Percentiles rank a stretch among this genome's conserved stretches.
phyloP scores from a whole-genome alignment of 2,113 vertebrate genomes.

The Dolichotis patagonum region DNA sequence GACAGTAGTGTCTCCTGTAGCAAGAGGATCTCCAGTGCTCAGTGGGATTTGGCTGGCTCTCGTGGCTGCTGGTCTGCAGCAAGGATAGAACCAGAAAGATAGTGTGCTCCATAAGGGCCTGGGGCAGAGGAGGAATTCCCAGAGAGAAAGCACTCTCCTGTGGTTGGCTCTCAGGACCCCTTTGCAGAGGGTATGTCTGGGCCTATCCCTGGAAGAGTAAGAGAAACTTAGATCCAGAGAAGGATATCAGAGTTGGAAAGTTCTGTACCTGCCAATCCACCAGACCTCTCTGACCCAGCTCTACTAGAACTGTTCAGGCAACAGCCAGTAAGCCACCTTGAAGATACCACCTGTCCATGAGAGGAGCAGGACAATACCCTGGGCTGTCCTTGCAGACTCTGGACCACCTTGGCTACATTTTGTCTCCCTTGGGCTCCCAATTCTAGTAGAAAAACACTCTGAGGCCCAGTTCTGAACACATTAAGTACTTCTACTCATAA shows the following conservation, averaged over 20 bases:
- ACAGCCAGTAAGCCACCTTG: neutral
- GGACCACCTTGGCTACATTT: neutral
- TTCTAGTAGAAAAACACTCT: neutral
- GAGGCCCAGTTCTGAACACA: neutral
- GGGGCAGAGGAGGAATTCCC: neutral
- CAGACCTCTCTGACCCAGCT: neutral
- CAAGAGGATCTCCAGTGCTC: too few species aligned
- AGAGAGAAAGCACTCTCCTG: neutral
- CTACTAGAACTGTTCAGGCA: neutral
- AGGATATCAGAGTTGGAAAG: neutral
- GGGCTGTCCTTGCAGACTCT: neutral
- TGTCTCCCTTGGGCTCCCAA: neutral
- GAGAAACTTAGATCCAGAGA: neutral
- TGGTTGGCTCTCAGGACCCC: neutral
- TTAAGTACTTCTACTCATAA: neutral
- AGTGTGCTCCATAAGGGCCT: neutral
- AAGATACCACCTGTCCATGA: neutral
- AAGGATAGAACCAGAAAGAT: neutral
- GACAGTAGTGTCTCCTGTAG: neutral
- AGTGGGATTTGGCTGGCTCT: neutral
- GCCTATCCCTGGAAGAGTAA: neutral
- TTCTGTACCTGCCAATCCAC: neutral
- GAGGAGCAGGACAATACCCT: neutral
- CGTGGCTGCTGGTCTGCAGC: accelerated
- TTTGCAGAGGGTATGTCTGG: neutral